Evolutionary conservation across 2,113 vertebrate genomes (phyloP).

Genomic region (Panurus biarmicus): DNA sequence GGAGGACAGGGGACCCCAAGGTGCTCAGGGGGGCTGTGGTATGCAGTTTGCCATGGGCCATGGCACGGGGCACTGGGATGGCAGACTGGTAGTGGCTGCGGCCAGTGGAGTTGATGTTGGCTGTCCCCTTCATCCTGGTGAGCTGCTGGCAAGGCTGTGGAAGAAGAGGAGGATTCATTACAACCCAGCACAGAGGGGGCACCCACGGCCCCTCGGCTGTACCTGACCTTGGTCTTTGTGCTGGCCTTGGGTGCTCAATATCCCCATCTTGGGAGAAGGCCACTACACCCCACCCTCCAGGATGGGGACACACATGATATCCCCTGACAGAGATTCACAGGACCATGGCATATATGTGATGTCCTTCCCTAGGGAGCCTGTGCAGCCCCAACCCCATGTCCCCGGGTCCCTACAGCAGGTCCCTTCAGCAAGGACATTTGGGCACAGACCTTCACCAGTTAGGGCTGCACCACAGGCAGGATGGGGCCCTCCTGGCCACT

Average conservation of each 20-base stretch:
- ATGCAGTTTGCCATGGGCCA: conserved; percentile 48
- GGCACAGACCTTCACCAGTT: neutral
- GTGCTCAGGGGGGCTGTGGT: neutral
- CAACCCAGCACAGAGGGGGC: rapidly evolving
- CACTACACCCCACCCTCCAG: neutral
- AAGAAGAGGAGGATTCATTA: neutral
- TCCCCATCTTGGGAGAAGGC: neutral
- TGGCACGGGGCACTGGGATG: conserved; percentile 65
- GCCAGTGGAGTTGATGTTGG: conserved; percentile 49
- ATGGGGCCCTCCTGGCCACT: neutral
- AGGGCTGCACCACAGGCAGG: neutral
- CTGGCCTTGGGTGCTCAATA: neutral
- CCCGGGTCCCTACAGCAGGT: neutral
- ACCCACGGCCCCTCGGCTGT: neutral
- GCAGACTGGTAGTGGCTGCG: conserved; percentile 61
- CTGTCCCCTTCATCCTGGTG: conserved; percentile 50
- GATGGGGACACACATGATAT: neutral
- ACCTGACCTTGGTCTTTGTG: neutral
- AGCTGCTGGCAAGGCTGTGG: neutral
- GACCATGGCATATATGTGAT: too few relatives aligned
- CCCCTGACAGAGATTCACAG: neutral
- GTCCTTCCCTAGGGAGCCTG: neutral
- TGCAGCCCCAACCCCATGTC: neutral
- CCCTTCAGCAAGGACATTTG: neutral
- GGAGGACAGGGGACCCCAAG: neutral